Conservation (phyloP, 1,140 invertebrate genomes). For the Papilio xuthus region DNA sequence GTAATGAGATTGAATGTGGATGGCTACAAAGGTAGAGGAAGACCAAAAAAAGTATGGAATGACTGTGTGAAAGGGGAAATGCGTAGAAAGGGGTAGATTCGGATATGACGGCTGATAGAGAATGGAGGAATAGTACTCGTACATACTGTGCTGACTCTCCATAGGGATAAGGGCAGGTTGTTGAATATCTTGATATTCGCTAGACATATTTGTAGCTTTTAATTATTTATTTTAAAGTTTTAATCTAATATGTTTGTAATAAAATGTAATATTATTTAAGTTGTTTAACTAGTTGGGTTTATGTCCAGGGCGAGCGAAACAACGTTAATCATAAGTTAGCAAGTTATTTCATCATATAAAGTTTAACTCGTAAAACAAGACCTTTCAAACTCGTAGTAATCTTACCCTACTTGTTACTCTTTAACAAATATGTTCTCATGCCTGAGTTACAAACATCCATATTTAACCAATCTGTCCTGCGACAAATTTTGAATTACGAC, state of each 20-base stretch:
- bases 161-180: too few relatives aligned
- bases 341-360: conserved; percentile 35
- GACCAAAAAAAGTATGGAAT: too few relatives aligned
- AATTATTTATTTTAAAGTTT: background rate
- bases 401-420: conserved; percentile 30
- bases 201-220: too few relatives aligned
- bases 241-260: conserved; percentile 14
- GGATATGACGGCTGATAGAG: too few relatives aligned
- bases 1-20: too few relatives aligned
- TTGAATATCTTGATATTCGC: too few relatives aligned
- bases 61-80: too few relatives aligned
- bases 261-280: conserved; percentile 17
- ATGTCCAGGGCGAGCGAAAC: conserved; percentile 29
- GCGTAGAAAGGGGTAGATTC: too few relatives aligned
- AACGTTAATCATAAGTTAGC: conserved; percentile 36
- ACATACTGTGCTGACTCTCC: too few relatives aligned
- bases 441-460: background rate
- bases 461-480: background rate
- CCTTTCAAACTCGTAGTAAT: conserved; percentile 33
- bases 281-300: conserved; percentile 25
- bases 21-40: too few relatives aligned
- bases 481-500: too few relatives aligned
- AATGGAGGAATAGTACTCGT: too few relatives aligned
- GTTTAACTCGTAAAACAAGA: conserved; percentile 34
- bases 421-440: conserved; percentile 20